Conservation (phyloP, 1,140 invertebrate genomes). For the Tetranychus cinnabarinus region DNA sequence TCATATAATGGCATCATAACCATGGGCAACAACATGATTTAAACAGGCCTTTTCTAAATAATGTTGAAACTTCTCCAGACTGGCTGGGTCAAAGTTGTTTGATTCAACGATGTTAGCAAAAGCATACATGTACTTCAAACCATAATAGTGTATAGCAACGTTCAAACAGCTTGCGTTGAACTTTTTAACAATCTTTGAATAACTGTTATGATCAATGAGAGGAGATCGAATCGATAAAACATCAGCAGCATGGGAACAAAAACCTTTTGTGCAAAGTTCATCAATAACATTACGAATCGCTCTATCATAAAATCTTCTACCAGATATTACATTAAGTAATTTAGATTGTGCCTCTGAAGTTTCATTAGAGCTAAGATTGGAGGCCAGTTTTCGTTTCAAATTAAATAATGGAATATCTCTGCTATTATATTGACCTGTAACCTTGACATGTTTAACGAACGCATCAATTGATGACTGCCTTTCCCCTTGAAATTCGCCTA, state of each 20-base stretch:
- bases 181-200: not conserved
- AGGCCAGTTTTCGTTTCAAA: not conserved
- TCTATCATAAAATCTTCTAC: not conserved
- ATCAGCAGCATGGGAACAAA: not conserved
- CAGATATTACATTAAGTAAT: not conserved
- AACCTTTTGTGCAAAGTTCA: not conserved
- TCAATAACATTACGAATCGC: not conserved
- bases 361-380: not conserved
- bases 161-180: not conserved
- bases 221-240: not conserved
- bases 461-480: not conserved
- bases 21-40: not conserved
- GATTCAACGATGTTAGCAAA: not conserved
- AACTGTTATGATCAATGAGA: not conserved
- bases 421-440: not conserved
- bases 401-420: not conserved
- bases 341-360: not conserved
- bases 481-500: conserved; percentile 23
- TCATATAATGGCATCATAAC: too few relatives aligned
- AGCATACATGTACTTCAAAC: not conserved
- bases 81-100: not conserved
- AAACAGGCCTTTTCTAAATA: not conserved
- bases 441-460: not conserved
- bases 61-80: not conserved
- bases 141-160: not conserved